Evolutionary conservation across 2,113 vertebrate species (phyloP).

Genomic region (Cyanoderma ruficeps): DNA sequence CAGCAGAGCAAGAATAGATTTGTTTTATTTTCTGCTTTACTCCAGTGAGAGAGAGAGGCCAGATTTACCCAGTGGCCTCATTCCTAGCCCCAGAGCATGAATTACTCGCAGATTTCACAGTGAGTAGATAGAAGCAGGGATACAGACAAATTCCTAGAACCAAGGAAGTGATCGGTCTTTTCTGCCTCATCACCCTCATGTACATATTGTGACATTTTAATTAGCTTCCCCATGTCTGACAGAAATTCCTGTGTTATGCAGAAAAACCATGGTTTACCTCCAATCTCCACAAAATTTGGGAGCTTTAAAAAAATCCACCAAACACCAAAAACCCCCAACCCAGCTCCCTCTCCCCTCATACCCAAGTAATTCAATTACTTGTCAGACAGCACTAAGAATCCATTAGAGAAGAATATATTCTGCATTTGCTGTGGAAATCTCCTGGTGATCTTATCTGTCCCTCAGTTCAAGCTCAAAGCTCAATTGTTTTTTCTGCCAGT

Average conservation of each 20-base stretch:
- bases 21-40: conserved; percentile 20
- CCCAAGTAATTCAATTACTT: conserved; percentile 76
- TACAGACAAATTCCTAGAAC: neutral
- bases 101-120: conserved; percentile 1
- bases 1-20: neutral
- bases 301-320: neutral
- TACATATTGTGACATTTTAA: conserved; percentile 46
- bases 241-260: neutral
- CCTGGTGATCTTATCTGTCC: conserved; percentile 67
- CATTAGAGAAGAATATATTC: conserved; percentile 68
- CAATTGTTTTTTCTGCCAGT: conserved; percentile 27
- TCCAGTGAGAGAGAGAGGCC: neutral
- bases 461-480: conserved; percentile 52
- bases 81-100: neutral
- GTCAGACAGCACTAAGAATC: conserved; percentile 66
- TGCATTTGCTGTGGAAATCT: conserved; percentile 68
- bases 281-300: neutral
- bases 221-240: conserved; percentile 11
- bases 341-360: neutral
- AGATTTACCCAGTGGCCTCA: neutral
- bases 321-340: neutral
- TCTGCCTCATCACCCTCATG: conserved; percentile 9
- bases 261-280: neutral
- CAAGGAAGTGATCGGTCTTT: neutral
- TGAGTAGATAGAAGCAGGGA: neutral